Evolutionary conservation across 2,888 invertebrate species (phyloP).

Genomic region (Drosophila pseudotalamancana): DNA sequence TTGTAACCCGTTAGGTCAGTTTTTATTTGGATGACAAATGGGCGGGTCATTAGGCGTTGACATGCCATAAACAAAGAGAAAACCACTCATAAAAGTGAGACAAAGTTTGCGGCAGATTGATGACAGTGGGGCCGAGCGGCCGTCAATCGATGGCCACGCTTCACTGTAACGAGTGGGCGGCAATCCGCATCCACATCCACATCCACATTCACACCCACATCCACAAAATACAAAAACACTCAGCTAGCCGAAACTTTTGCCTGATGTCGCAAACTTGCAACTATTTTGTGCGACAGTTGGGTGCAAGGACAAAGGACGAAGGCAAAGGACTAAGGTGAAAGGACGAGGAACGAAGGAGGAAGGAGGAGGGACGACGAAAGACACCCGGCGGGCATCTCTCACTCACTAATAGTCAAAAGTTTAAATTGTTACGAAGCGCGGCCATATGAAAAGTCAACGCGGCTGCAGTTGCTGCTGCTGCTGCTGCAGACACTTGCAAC

Average conservation of each 20-base stretch:
- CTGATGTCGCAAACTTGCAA: conserved; percentile 69
- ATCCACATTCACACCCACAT: too few species aligned
- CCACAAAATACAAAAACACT: conserved; percentile 19
- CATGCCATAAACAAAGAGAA: conserved; percentile 74
- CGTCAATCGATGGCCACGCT: conserved; percentile 61
- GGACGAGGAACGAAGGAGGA: neutral
- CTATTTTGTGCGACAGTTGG: conserved; percentile 52
- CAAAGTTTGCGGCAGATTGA: conserved; percentile 71
- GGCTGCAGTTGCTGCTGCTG: conserved; percentile 16
- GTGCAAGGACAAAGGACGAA: neutral
- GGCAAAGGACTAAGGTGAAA: neutral
- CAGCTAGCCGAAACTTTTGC: conserved; percentile 59
- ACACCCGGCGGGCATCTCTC: conserved; percentile 39
- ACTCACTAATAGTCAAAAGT: conserved; percentile 77
- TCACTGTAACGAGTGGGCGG: conserved; percentile 22
- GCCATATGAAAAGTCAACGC: conserved; percentile 78
- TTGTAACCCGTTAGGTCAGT: conserved; percentile 20
- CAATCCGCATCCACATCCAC: too few species aligned
- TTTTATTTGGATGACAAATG: conserved; percentile 70
- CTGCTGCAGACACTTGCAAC: conserved; percentile 34
- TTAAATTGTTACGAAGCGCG: conserved; percentile 76
- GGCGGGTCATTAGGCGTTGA: conserved; percentile 79
- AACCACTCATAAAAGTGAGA: conserved; percentile 56
- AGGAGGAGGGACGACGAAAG: neutral
- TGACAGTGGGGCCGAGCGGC: conserved; percentile 49